Evolutionary conservation across 1,140 invertebrate genomes (phyloP).

Genomic region (Lycorma delicatula): DNA sequence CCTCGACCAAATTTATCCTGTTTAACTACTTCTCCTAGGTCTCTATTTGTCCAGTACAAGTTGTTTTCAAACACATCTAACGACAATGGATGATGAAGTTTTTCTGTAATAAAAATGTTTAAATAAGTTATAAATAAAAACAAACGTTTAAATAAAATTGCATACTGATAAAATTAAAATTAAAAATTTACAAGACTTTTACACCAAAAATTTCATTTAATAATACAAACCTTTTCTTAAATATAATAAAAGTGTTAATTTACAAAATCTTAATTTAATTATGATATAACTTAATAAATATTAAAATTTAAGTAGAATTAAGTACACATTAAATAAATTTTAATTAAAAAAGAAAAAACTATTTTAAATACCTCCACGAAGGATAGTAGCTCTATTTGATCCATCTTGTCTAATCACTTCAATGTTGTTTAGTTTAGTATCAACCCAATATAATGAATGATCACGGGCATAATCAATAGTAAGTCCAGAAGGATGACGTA

Average conservation of each 20-base stretch:
- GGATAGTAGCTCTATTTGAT: constrained; percentile 58
- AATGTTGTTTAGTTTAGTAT: constrained; percentile 88
- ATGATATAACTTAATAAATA: background rate
- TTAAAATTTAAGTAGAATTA: background rate
- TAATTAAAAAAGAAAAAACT: background rate
- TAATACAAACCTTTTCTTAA: background rate
- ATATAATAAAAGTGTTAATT: background rate
- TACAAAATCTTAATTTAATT: background rate
- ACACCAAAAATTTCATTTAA: background rate
- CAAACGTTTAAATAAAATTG: background rate
- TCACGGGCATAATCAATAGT: constrained; percentile 85
- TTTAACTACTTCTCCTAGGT: constrained; percentile 70
- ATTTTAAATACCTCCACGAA: constrained; percentile 47
- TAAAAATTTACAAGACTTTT: background rate
- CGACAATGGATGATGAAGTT: constrained; percentile 69
- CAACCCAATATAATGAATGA: constrained; percentile 89
- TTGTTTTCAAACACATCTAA: constrained; percentile 89
- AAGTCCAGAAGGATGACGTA: constrained; percentile 79
- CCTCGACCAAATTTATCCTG: constrained; percentile 95
- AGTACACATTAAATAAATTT: background rate
- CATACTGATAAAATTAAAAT: background rate
- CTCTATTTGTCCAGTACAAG: constrained; percentile 80
- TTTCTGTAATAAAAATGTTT: constrained; percentile 38
- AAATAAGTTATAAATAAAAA: background rate
- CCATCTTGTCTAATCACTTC: constrained; percentile 84